Conservation (phyloP, 64 coral and sea anemone species). For the Cladopsammia gracilis region DNA sequence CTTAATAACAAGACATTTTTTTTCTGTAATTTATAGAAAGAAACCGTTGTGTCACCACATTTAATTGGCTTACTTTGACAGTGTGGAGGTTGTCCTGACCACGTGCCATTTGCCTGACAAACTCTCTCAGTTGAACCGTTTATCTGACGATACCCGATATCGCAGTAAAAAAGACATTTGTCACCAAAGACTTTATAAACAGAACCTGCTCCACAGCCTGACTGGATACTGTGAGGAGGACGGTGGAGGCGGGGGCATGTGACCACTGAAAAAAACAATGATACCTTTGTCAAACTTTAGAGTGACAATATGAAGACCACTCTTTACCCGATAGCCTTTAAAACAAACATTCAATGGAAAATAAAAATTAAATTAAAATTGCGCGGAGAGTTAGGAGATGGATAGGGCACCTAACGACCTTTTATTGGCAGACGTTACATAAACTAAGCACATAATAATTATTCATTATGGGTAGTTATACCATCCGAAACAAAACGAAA, state of each 20-base stretch:
- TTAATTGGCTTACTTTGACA: slow-evolving; percentile 24
- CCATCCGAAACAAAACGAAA: too few relatives aligned
- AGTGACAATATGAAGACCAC: too few relatives aligned
- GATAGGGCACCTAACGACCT: too few relatives aligned
- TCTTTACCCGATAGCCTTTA: not conserved
- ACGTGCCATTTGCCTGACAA: slow-evolving; percentile 40
- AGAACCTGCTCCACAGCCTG: slow-evolving; percentile 24
- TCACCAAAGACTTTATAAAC: slow-evolving; percentile 51
- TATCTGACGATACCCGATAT: slow-evolving; percentile 19
- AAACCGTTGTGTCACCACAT: not conserved
- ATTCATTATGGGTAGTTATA: too few relatives aligned
- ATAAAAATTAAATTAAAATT: too few relatives aligned
- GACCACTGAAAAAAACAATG: slow-evolving; percentile 36
- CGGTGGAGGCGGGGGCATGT: slow-evolving; percentile 22
- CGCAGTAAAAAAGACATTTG: slow-evolving; percentile 60
- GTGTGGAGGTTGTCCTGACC: slow-evolving; percentile 40
- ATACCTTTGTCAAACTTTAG: too few relatives aligned
- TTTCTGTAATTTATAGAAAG: too few relatives aligned
- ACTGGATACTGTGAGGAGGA: slow-evolving; percentile 37
- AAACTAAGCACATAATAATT: too few relatives aligned
- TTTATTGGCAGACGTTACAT: too few relatives aligned
- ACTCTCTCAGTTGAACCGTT: slow-evolving; percentile 54
- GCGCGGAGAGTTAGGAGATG: too few relatives aligned
- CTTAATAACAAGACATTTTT: too few relatives aligned
- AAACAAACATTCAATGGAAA: not conserved